A percentile compares a stretch with the other conserved stretches of the same genome.
Conservation (phyloP, 1,140 invertebrate species). For the Drosophila micromelanica region DNA sequence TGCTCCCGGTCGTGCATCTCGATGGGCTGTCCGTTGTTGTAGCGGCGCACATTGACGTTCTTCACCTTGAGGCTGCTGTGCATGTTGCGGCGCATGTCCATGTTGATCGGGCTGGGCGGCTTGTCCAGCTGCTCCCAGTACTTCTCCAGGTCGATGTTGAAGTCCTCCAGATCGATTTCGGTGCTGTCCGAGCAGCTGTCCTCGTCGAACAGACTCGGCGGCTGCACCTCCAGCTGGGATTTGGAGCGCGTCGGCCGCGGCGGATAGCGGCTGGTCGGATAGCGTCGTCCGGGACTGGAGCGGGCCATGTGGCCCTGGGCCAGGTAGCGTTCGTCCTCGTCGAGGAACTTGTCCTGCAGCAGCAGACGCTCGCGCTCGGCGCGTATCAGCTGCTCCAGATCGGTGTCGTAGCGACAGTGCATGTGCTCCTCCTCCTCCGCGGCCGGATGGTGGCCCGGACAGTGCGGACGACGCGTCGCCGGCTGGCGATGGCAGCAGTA, state of each 20-base stretch:
- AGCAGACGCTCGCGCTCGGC: constrained; percentile 77
- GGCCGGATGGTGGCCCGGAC: constrained; percentile 79
- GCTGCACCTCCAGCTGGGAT: constrained; percentile 80
- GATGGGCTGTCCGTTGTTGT: constrained; percentile 83
- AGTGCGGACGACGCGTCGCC: constrained; percentile 46
- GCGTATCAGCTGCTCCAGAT: constrained; percentile 81
- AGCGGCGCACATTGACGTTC: constrained; percentile 81
- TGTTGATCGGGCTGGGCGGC: constrained; percentile 80
- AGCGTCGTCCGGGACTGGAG: constrained; percentile 28
- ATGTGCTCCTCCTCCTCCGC: constrained; percentile 81
- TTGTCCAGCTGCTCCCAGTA: constrained; percentile 84
- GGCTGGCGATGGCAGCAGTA: constrained; percentile 77
- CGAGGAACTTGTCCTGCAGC: constrained; percentile 82
- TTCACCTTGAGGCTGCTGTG: constrained; percentile 82
- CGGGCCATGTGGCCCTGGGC: constrained; percentile 24
- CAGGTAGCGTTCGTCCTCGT: constrained; percentile 81
- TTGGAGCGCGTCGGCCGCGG: constrained; percentile 75
- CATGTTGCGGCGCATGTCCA: constrained; percentile 83
- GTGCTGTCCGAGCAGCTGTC: constrained; percentile 83
- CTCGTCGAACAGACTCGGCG: constrained; percentile 76
- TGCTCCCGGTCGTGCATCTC: constrained; percentile 81
- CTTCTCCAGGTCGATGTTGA: constrained; percentile 83
- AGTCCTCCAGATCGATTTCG: constrained; percentile 82
- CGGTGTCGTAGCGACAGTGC: constrained; percentile 83
- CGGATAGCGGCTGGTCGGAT: constrained; percentile 41